phyloP scores from a whole-genome alignment of 1,140 invertebrate genomes.

The Frieseomelitta varia region DNA sequence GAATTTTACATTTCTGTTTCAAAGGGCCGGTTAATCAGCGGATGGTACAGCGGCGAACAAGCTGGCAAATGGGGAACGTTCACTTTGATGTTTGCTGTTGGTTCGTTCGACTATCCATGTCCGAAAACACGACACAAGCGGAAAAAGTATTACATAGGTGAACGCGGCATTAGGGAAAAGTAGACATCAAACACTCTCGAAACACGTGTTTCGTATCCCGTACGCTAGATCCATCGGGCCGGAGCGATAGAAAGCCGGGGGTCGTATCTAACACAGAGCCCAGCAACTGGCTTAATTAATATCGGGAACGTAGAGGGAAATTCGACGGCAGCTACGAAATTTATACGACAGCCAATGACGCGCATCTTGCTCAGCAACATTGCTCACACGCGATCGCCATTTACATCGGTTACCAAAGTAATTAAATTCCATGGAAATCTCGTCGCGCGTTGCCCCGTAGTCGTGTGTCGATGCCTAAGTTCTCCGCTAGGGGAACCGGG shows the following conservation, averaged over 20 bases:
- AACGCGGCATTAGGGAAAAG: neutral
- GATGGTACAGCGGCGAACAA: neutral
- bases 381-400: neutral
- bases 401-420: neutral
- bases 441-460: neutral
- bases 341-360: neutral
- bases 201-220: too few relatives aligned
- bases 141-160: neutral
- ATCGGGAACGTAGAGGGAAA: neutral
- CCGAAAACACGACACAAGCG: neutral
- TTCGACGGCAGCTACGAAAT: neutral
- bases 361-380: neutral
- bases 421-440: slow-evolving; percentile 1
- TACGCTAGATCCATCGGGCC: too few relatives aligned
- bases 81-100: neutral
- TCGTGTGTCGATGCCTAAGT: neutral
- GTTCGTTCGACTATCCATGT: neutral
- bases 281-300: slow-evolving; percentile 7
- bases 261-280: neutral
- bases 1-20: neutral
- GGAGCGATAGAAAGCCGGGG: neutral
- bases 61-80: neutral
- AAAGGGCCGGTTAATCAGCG: neutral
- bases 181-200: neutral
- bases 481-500: neutral